These are phyloP conservation scores for Lasioglossum lativentre DNA, from an alignment of 2,888 invertebrate species.

Conservation along the genomic window DNA sequence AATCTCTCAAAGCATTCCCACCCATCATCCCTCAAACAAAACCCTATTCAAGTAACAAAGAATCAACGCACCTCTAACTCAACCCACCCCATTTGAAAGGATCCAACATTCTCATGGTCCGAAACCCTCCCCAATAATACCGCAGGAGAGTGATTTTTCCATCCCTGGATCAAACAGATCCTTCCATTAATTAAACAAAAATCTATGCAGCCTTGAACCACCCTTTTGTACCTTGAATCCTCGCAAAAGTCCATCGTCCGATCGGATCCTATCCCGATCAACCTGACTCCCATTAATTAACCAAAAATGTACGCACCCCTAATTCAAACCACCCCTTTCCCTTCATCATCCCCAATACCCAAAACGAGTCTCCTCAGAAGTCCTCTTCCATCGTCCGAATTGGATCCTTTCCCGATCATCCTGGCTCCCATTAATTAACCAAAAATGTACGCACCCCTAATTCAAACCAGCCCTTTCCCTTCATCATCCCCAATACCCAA, in stretches of 20 bases:
- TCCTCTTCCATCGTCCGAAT: background rate
- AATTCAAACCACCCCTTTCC: background rate
- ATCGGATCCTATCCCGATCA: background rate
- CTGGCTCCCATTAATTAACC: background rate
- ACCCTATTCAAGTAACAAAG: background rate
- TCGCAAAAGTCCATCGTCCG: background rate
- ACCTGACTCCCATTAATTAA: background rate
- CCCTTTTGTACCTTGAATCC: background rate
- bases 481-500: background rate
- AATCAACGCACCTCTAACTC: slow-evolving; percentile 1
- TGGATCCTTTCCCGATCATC: background rate
- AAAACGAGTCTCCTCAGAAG: background rate
- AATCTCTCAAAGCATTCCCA: background rate
- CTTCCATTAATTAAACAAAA: background rate
- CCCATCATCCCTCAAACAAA: background rate
- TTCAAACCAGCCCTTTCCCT: background rate
- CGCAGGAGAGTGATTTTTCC: background rate
- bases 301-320: background rate
- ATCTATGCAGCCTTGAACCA: background rate
- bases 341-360: background rate
- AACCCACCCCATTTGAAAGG: background rate
- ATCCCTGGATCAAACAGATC: background rate
- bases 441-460: background rate
- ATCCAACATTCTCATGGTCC: background rate
- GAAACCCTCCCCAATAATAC: background rate